Conservation (phyloP, 2,797 vertebrate genomes). For the Limosa lapponica region DNA sequence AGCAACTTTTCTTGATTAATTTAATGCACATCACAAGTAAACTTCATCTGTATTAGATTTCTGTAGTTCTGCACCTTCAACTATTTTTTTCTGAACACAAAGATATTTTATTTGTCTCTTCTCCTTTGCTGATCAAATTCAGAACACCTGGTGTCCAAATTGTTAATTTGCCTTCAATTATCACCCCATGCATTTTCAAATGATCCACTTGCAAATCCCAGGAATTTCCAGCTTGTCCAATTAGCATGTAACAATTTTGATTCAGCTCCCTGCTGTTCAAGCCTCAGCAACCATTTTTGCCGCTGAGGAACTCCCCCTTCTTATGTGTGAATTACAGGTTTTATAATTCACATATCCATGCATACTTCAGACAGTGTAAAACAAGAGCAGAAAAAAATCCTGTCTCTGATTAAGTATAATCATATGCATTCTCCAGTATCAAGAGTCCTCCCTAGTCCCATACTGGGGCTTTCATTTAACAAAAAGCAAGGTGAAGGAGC, state of each 20-base stretch:
- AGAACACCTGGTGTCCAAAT: background rate
- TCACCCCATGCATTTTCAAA: background rate
- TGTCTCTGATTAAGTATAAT: background rate
- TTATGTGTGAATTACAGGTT: background rate
- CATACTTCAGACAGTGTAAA: background rate
- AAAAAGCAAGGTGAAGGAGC: background rate
- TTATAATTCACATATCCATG: background rate
- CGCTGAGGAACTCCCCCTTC: background rate
- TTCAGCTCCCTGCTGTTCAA: background rate
- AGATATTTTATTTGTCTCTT: background rate
- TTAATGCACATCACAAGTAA: background rate
- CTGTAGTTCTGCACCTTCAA: background rate
- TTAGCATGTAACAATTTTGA: background rate
- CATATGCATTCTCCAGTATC: background rate
- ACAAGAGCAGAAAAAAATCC: background rate
- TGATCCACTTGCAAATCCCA: background rate
- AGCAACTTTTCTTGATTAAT: background rate
- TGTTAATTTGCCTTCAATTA: background rate
- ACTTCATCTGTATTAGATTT: background rate
- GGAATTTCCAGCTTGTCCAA: background rate
- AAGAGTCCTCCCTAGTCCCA: background rate
- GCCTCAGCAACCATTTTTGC: background rate
- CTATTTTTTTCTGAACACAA: background rate
- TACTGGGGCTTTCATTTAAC: background rate
- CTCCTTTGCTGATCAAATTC: background rate